A percentile compares a stretch with the other conserved stretches of the same genome.
phyloP scores from a whole-genome alignment of 2,888 invertebrate species.

The Tromatobia lineatoria region DNA sequence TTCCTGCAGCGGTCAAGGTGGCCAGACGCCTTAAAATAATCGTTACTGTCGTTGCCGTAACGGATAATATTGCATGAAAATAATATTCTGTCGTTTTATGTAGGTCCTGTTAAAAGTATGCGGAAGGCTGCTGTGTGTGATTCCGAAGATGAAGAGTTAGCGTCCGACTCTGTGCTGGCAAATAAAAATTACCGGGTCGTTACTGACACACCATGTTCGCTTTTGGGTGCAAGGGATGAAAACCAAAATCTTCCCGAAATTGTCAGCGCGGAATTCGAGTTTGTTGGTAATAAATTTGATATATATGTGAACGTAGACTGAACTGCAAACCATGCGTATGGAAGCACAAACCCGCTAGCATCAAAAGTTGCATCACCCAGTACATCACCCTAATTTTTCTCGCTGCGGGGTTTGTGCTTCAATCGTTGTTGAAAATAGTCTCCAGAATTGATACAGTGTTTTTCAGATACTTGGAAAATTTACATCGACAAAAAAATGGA shows the following conservation, averaged over 20 bases:
- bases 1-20: not conserved
- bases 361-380: not conserved
- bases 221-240: not conserved
- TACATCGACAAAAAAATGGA: slow-evolving; percentile 1
- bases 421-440: slow-evolving; percentile 1
- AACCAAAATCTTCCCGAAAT: not conserved
- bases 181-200: not conserved
- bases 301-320: slow-evolving; percentile 1
- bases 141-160: not conserved
- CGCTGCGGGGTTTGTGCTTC: not conserved
- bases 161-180: not conserved
- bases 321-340: slow-evolving; percentile 1
- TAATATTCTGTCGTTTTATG: slow-evolving; percentile 1
- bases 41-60: not conserved
- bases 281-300: slow-evolving; percentile 1
- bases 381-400: slow-evolving; percentile 1
- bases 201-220: not conserved
- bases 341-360: not conserved
- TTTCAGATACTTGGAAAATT: not conserved
- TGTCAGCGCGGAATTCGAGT: not conserved
- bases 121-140: not conserved
- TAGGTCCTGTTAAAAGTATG: not conserved
- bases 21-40: slow-evolving; percentile 1
- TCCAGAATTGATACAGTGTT: not conserved
- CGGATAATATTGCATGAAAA: slow-evolving; percentile 1